Percentiles rank a stretch among this genome's conserved stretches.
These are phyloP conservation scores for Ormyrus labotus DNA, from an alignment of 2,888 invertebrate genomes.

Conservation along the genomic window DNA sequence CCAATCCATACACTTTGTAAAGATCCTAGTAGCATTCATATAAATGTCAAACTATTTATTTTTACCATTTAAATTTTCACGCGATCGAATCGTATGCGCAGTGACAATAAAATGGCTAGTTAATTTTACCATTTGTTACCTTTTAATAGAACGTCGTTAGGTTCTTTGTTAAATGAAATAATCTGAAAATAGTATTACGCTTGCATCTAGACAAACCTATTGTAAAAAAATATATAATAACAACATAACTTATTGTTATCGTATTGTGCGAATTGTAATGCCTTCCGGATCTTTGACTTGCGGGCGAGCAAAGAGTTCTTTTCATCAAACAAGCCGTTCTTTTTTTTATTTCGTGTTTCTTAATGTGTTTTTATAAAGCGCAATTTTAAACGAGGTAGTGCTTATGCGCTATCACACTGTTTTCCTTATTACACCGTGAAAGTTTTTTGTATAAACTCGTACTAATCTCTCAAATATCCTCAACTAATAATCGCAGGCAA, in stretches of 20 bases:
- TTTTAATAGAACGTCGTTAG: slow-evolving; percentile 53
- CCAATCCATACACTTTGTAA: slow-evolving; percentile 34
- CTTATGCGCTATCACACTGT: slow-evolving; percentile 8
- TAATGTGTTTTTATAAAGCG: slow-evolving; percentile 40
- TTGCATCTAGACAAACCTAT: slow-evolving; percentile 55
- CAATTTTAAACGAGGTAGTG: slow-evolving; percentile 25
- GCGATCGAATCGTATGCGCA: slow-evolving; percentile 40
- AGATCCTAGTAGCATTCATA: slow-evolving; percentile 50
- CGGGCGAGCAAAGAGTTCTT: slow-evolving; percentile 58
- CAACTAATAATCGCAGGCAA: slow-evolving; percentile 13
- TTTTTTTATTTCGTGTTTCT: slow-evolving; percentile 45
- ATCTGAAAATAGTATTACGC: slow-evolving; percentile 56
- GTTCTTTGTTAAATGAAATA: slow-evolving; percentile 54
- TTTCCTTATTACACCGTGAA: slow-evolving; percentile 14
- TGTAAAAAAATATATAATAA: slow-evolving; percentile 53
- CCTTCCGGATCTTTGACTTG: slow-evolving; percentile 59
- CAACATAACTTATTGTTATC: slow-evolving; percentile 60
- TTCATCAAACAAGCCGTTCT: slow-evolving; percentile 31
- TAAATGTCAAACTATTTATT: slow-evolving; percentile 54
- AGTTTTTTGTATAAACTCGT: slow-evolving; percentile 22
- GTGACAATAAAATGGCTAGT: slow-evolving; percentile 56
- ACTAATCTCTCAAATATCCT: background rate
- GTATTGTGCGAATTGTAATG: slow-evolving; percentile 56
- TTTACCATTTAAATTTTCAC: slow-evolving; percentile 56
- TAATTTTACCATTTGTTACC: slow-evolving; percentile 57